These are phyloP conservation scores for Anthonomus grandis DNA, from an alignment of 1,140 invertebrate genomes.

Conservation along the genomic window DNA sequence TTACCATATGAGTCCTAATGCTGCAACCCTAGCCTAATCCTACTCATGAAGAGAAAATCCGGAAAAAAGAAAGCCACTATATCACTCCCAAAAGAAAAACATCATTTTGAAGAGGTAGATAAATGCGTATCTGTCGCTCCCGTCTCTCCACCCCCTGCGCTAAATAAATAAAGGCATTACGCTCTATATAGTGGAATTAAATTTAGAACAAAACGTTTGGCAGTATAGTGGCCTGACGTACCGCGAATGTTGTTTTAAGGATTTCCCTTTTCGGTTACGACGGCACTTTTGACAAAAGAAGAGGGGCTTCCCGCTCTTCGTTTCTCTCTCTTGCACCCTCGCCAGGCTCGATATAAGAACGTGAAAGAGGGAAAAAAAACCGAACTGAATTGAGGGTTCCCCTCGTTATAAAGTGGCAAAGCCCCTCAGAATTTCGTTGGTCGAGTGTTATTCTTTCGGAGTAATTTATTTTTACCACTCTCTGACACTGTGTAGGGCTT, in stretches of 20 bases:
- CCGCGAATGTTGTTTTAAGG: constrained; percentile 37
- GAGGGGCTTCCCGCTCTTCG: neutral
- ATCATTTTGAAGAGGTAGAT: neutral
- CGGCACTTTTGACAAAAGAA: constrained; percentile 6
- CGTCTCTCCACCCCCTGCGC: too few relatives aligned
- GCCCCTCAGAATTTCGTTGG: constrained; percentile 12
- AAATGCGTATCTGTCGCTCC: neutral
- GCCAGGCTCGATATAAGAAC: too few relatives aligned
- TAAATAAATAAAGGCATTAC: neutral
- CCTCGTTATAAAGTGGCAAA: constrained; percentile 18
- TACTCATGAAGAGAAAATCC: neutral
- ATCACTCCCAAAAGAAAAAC: neutral
- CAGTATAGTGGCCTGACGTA: constrained; percentile 28
- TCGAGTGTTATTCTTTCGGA: constrained; percentile 20
- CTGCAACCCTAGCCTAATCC: too few relatives aligned
- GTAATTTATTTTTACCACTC: constrained; percentile 25
- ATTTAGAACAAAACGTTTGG: constrained; percentile 23
- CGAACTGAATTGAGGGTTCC: constrained; percentile 1
- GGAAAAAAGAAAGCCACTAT: neutral
- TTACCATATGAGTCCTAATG: too few relatives aligned
- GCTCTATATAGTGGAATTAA: constrained; percentile 18
- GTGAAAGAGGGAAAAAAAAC: too few relatives aligned
- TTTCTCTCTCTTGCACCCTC: too few relatives aligned
- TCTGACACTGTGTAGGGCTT: constrained; percentile 22
- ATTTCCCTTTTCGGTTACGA: constrained; percentile 27